Evolutionary conservation across 2,888 invertebrate species (phyloP).

Genomic region (Nineta flava): DNA sequence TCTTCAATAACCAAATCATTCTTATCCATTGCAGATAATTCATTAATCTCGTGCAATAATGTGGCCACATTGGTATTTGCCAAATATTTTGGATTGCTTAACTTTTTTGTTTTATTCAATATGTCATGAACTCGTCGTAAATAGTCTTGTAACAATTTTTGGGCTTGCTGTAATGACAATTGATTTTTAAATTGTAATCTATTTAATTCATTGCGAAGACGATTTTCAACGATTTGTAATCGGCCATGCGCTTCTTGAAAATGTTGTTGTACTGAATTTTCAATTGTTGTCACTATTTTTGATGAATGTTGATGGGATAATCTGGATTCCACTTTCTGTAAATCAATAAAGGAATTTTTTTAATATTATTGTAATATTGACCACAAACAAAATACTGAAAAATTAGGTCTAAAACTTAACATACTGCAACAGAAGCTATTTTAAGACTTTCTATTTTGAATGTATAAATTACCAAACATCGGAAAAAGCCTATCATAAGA

Average conservation of each 20-base stretch:
- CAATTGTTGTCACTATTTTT: conserved; percentile 4
- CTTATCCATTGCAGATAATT: neutral
- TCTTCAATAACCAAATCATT: neutral
- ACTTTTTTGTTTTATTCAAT: too few species aligned
- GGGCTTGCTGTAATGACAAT: neutral
- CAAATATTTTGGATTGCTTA: neutral
- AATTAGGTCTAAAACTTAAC: too few species aligned
- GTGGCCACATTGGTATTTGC: neutral
- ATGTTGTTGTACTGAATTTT: conserved; percentile 29
- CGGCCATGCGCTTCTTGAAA: conserved; percentile 33
- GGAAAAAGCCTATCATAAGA: too few species aligned
- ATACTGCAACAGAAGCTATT: too few species aligned
- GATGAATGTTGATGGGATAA: neutral
- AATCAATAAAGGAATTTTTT: conserved; percentile 8
- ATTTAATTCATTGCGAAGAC: conserved; percentile 22
- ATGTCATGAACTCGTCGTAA: neutral
- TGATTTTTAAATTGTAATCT: neutral
- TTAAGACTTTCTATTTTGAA: too few species aligned
- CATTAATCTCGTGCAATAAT: conserved; percentile 5
- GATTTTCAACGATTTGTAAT: conserved; percentile 35
- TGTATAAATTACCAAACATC: too few species aligned
- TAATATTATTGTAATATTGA: neutral
- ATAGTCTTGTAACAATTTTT: neutral
- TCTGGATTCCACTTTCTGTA: conserved; percentile 14
- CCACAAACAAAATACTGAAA: neutral